phyloP scores from a whole-genome alignment of 1,140 invertebrate genomes.

The Conopomorpha cramerella region DNA sequence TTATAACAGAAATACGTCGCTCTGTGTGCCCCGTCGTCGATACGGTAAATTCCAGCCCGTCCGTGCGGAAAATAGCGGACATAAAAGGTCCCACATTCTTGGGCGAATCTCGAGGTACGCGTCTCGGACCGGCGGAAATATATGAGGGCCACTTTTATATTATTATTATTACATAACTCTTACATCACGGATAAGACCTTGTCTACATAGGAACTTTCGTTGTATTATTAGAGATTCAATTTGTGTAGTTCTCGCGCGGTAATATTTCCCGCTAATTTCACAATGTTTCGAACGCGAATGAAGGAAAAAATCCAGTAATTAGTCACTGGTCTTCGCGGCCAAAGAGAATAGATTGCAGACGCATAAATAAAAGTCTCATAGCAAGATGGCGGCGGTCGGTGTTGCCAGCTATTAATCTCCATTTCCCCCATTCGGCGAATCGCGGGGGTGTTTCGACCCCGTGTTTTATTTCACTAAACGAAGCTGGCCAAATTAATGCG shows the following conservation, averaged over 20 bases:
- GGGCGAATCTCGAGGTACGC: constrained; percentile 28
- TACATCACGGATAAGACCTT: too few relatives aligned
- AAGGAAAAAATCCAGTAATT: too few relatives aligned
- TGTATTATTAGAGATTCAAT: too few relatives aligned
- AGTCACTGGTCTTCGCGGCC: too few relatives aligned
- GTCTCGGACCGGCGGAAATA: constrained; percentile 36
- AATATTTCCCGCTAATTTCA: too few relatives aligned
- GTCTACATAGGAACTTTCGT: too few relatives aligned
- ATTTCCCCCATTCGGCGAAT: constrained; percentile 49
- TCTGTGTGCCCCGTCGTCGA: constrained; percentile 30
- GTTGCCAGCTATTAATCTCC: constrained; percentile 52
- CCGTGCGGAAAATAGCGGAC: constrained; percentile 51
- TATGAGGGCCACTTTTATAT: too few relatives aligned
- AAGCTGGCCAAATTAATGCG: constrained; percentile 45
- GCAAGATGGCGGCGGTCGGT: constrained; percentile 39
- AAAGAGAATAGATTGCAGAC: constrained; percentile 32
- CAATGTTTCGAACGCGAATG: too few relatives aligned
- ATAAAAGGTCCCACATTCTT: constrained; percentile 48
- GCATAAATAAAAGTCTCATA: constrained; percentile 44
- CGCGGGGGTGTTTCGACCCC: constrained; percentile 30
- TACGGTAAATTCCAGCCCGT: constrained; percentile 40
- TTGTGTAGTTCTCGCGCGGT: too few relatives aligned
- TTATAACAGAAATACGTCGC: too few relatives aligned
- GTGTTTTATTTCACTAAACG: constrained; percentile 57
- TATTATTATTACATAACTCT: too few relatives aligned